phyloP scores from a whole-genome alignment of 1,140 invertebrate species.

The Pogonomyrmex barbatus region DNA sequence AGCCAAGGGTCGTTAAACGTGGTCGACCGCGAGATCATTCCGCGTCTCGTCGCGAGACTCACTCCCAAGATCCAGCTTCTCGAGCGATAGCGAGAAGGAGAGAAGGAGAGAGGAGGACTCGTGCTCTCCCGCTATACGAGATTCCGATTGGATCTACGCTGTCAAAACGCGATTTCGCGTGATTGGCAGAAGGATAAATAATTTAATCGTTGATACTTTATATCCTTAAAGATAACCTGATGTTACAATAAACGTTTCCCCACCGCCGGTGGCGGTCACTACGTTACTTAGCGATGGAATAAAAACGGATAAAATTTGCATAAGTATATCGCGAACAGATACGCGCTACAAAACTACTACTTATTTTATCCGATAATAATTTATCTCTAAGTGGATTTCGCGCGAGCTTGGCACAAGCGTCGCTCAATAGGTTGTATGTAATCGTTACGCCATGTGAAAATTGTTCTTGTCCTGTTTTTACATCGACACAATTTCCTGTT shows the following conservation, averaged over 20 bases:
- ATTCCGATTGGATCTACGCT: constrained; percentile 42
- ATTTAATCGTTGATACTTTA: constrained; percentile 41
- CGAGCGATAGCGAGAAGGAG: background rate
- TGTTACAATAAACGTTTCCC: background rate
- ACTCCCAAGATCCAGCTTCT: constrained; percentile 21
- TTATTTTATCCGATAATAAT: background rate
- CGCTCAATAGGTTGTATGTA: background rate
- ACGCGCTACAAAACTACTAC: background rate
- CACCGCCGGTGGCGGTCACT: background rate
- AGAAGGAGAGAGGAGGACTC: background rate
- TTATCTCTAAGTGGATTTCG: background rate
- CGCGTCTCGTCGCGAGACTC: constrained; percentile 30
- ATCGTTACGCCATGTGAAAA: background rate
- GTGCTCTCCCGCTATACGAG: constrained; percentile 13
- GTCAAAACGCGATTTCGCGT: constrained; percentile 54
- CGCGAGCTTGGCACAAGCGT: background rate
- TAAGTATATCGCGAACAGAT: background rate
- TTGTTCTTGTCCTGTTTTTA: background rate
- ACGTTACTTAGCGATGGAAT: constrained; percentile 2
- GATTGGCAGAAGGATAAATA: constrained; percentile 35
- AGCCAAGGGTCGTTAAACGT: constrained; percentile 58
- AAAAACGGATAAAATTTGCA: constrained; percentile 14
- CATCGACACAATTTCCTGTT: background rate
- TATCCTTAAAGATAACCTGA: background rate
- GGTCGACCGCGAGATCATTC: constrained; percentile 59